Evolutionary conservation across 2,888 invertebrate species (phyloP).

Genomic region (Cordilura impudica): DNA sequence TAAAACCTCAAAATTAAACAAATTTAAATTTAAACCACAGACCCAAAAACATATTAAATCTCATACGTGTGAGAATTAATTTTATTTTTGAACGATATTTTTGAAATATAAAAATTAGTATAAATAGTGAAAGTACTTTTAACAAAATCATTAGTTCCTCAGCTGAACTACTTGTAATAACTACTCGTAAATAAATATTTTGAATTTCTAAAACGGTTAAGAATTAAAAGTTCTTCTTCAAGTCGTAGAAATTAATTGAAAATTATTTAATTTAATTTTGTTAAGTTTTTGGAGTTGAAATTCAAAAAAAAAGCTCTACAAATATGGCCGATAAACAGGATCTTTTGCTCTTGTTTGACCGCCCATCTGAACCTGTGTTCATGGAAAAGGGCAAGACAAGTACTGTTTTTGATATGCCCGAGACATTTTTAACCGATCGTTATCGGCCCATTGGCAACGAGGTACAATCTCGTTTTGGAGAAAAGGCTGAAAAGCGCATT

Average conservation of each 20-base stretch:
- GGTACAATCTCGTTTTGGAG: slow-evolving; percentile 81
- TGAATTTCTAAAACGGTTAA: not conserved
- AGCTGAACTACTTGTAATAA: slow-evolving; percentile 28
- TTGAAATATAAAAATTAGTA: no score
- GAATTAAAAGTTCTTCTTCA: no score
- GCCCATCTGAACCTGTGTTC: slow-evolving; percentile 87
- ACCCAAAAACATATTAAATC: no score
- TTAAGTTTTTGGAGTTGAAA: not conserved
- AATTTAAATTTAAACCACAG: not conserved
- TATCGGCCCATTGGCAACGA: slow-evolving; percentile 79
- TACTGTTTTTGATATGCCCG: slow-evolving; percentile 82
- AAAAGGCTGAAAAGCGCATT: slow-evolving; percentile 79
- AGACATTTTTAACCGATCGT: slow-evolving; percentile 80
- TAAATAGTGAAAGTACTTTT: slow-evolving; percentile 58
- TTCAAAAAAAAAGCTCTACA: no score
- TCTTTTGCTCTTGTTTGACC: slow-evolving; percentile 84
- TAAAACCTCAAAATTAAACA: not conserved
- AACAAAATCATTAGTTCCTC: slow-evolving; percentile 65
- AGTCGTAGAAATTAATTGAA: no score
- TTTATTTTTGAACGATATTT: no score
- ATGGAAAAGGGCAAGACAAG: slow-evolving; percentile 85
- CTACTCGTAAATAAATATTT: not conserved
- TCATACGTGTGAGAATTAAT: not conserved
- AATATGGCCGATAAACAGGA: slow-evolving; percentile 79
- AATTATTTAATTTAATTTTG: no score